Evolutionary conservation across 2,888 invertebrate species (phyloP), one percentile per base, ranked within the genome.

Genomic region (Megastigmus dorsalis): DNA sequence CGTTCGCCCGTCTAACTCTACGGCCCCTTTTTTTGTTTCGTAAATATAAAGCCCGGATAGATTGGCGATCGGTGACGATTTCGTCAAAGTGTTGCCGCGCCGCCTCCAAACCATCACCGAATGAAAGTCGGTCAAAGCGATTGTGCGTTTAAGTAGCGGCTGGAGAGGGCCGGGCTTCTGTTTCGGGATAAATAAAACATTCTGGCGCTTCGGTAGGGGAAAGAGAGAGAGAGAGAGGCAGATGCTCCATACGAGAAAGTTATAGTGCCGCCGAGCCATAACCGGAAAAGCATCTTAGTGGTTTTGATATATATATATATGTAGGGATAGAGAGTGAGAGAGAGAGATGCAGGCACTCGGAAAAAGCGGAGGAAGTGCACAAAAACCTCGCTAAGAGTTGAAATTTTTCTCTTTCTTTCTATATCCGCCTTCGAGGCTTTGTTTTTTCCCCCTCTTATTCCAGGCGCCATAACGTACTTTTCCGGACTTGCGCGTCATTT

Each of bases 121-220:
- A n/a, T 26, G 15, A 36, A 65, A 52, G 52, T 38, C 28, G 52
- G 52, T 52, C 52, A 65, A 65, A 65, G 52, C 30, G 38, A 38
- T 50, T 38, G 33, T 26, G 10, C 65, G 52, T 52, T 65, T 41
- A 52, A 65, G n/a, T n/a, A n/a, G 38, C 23, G 38, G 18, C 10
- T 1, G 60, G 2, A 20, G 43, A 3, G 23, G 18, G 30, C 28
- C 30, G 15, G n/a, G 38, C 48, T 23, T 43, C 41, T 9, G 20
- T 52, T 65, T 52, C 13, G 38, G 13, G 13, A 65, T 36, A 38
- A 52, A 65, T 65, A 65, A 65, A 65, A 65, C 52, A 65, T 65
- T 50, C 52, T 45, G 13, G 1, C 23, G 13, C 38, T n/a, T n/a
- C n/a, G n/a, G n/a, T n/a, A n/a, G n/a, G n/a, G n/a, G 38, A 18